Conservation (phyloP, 2,797 vertebrate genomes). For the Pelodytes ibericus region DNA sequence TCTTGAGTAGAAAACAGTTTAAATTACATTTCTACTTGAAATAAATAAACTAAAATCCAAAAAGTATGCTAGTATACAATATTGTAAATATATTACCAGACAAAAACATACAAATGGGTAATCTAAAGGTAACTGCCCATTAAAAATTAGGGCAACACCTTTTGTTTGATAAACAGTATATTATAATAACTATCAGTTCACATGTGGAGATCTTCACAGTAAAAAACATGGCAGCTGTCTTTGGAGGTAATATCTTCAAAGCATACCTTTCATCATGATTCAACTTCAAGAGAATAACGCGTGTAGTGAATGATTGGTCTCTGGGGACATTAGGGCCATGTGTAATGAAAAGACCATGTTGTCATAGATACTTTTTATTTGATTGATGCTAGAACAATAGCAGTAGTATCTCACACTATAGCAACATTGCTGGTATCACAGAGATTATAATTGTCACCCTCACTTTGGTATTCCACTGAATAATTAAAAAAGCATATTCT, state of each 20-base stretch:
- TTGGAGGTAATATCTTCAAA: constrained; percentile 73
- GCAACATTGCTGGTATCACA: too few relatives aligned
- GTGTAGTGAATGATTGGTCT: constrained; percentile 31
- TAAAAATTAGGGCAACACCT: constrained; percentile 64
- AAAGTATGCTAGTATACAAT: neutral
- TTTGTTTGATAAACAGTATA: constrained; percentile 63
- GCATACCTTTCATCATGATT: constrained; percentile 69
- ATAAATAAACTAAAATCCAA: constrained; percentile 1
- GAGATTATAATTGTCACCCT: too few relatives aligned
- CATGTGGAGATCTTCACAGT: constrained; percentile 72
- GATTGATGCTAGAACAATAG: neutral
- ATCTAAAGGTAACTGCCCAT: constrained; percentile 58
- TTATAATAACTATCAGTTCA: constrained; percentile 72
- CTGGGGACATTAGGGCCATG: neutral
- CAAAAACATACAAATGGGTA: constrained; percentile 57
- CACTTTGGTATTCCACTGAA: too few relatives aligned
- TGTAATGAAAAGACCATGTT: neutral
- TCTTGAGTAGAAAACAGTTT: neutral
- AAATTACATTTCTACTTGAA: constrained; percentile 13
- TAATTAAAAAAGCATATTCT: too few relatives aligned
- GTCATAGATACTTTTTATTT: neutral
- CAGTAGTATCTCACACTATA: constrained; percentile 54
- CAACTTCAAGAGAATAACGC: constrained; percentile 45
- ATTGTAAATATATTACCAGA: neutral
- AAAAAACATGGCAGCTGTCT: constrained; percentile 81